Evolutionary conservation across 2,797 vertebrate species (phyloP).

Genomic region (Dromococcyx pavoninus): DNA sequence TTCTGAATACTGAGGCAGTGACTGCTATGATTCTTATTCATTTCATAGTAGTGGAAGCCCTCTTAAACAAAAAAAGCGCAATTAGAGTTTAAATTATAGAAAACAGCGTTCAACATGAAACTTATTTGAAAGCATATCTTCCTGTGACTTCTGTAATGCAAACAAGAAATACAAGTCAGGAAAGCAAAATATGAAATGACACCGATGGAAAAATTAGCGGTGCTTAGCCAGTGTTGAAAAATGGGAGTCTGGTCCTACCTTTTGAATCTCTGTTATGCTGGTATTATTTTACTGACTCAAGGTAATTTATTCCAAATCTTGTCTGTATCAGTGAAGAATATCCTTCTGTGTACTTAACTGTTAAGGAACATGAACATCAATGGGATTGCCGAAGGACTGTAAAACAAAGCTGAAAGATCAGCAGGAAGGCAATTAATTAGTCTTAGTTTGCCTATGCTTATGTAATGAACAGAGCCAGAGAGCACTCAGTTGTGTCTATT

Average conservation of each 20-base stretch:
- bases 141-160: not conserved
- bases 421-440: not conserved
- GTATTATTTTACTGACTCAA: not conserved
- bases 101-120: not conserved
- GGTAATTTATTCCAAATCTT: not conserved
- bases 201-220: not conserved
- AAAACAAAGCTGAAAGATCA: not conserved
- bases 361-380: not conserved
- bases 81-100: not conserved
- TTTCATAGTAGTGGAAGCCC: not conserved
- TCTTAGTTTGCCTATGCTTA: not conserved
- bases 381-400: not conserved
- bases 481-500: fast-evolving
- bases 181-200: not conserved
- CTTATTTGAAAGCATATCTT: not conserved
- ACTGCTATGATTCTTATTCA: not conserved
- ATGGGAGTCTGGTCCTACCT: not conserved
- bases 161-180: not conserved
- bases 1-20: not conserved
- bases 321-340: not conserved
- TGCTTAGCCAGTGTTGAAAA: not conserved
- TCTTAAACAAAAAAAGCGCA: not conserved
- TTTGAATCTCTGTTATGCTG: not conserved
- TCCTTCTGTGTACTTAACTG: not conserved
- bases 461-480: not conserved